Evolutionary conservation across 2,888 invertebrate genomes (phyloP), one percentile per base, ranked within the genome.

Genomic region (Drosophila ezoana): DNA sequence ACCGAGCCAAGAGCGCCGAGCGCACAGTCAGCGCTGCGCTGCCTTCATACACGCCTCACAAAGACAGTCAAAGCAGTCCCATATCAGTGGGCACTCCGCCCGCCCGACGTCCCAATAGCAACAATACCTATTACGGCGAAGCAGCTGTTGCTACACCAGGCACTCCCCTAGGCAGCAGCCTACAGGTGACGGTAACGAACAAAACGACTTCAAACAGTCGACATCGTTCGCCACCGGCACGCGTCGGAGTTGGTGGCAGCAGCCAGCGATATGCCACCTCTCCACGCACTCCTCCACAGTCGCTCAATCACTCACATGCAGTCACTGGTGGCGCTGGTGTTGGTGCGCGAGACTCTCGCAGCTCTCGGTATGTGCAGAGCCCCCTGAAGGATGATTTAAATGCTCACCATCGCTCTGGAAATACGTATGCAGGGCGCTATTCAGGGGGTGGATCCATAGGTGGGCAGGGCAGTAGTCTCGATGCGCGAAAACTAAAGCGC

Each of bases 271-370:
- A 87, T 61, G 88, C 80, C 16, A 87, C 88, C 49, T 92, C 92
- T 37, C 92, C 92, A 16, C 92, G 92, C 32, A 92, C 92, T 60
- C 92, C 92, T n/a, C 92, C 92, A 51, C 88, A 74, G 20, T 82
- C 91, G 2, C 71, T 90, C 28, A 41, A 63, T 20, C 76, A 76
- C 32, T 43, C 74, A 8, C 75, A 75, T 18, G 13, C 49, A 41
- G 16, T 8, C 3, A 44, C 52, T 14, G 66, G 60, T 33, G 65
- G 70, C 33, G 10, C 65, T 20, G 33, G 51, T 10, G 20, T 20
- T 14, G 66, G 71, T 49, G n/a, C 67, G 0, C 78, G 89, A 6
- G 90, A 89, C 45, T 65, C 75, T 0, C 91, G 90, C 0, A 81
- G 69, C 59, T 75, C 90, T 13, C 90, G 90, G 10, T 90, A 89